Percentiles rank a stretch among this genome's conserved stretches.
These are phyloP conservation scores for Lasioglossum figueresi DNA, from an alignment of 2,888 invertebrate genomes.

Conservation along the genomic window DNA sequence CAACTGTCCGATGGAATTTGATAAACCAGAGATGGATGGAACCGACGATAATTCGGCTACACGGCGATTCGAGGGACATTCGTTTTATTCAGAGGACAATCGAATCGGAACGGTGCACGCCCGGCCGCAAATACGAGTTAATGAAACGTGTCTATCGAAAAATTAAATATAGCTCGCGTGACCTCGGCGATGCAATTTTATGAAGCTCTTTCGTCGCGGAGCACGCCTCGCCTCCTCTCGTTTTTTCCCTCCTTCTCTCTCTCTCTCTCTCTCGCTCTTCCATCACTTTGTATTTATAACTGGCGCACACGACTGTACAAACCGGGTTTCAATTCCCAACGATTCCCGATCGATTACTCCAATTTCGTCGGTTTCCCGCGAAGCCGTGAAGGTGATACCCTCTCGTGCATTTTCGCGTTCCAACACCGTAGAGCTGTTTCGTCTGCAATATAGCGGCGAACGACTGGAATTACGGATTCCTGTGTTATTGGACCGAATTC, in stretches of 20 bases:
- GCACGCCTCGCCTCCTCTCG: slow-evolving; percentile 20
- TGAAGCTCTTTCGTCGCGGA: slow-evolving; percentile 30
- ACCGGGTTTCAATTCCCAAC: slow-evolving; percentile 59
- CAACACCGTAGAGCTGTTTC: background rate
- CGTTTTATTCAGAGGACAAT: slow-evolving; percentile 47
- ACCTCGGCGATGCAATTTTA: slow-evolving; percentile 55
- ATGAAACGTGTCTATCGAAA: slow-evolving; percentile 66
- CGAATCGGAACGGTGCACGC: slow-evolving; percentile 23
- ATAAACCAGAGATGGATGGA: background rate
- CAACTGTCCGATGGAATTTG: background rate
- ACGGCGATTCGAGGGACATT: slow-evolving; percentile 40
- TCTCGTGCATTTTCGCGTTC: slow-evolving; percentile 17
- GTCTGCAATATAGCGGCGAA: background rate
- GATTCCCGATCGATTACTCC: slow-evolving; percentile 64
- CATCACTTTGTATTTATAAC: slow-evolving; percentile 51
- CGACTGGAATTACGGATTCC: background rate
- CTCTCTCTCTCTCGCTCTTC: background rate
- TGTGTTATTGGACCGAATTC: background rate
- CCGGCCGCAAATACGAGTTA: slow-evolving; percentile 47
- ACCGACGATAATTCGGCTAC: slow-evolving; percentile 1
- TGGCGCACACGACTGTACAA: slow-evolving; percentile 40
- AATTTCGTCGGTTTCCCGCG: slow-evolving; percentile 55
- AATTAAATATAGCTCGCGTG: slow-evolving; percentile 62
- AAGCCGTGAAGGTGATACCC: slow-evolving; percentile 24
- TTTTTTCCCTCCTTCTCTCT: background rate